Evolutionary conservation across 2,113 vertebrate species (phyloP).

Genomic region (Anoplopoma fimbria): DNA sequence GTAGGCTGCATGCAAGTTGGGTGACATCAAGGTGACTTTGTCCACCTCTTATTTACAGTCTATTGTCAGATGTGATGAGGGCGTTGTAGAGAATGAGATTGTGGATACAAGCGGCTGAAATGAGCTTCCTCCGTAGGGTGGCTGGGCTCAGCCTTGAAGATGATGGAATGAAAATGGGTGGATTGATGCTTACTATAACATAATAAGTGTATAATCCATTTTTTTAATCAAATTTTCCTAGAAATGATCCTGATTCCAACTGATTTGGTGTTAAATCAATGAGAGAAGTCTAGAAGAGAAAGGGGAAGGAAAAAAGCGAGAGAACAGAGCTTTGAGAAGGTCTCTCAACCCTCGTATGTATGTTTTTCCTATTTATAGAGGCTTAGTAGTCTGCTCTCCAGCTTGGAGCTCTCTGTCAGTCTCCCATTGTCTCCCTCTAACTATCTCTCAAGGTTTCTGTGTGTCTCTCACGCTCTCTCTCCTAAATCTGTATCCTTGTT

Average conservation of each 20-base stretch:
- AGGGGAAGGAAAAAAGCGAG: neutral
- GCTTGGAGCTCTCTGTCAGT: slow-evolving; percentile 29
- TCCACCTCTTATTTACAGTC: neutral
- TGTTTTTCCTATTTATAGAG: slow-evolving; percentile 57
- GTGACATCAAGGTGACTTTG: neutral
- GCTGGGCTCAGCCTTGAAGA: neutral
- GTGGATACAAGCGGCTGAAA: neutral
- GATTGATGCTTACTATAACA: neutral
- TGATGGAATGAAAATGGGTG: no score
- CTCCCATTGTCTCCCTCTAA: slow-evolving; percentile 44
- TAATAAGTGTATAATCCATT: neutral
- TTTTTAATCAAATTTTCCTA: neutral
- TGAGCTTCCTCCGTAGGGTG: neutral
- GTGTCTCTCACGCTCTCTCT: slow-evolving; percentile 47
- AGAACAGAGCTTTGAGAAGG: slow-evolving; percentile 5
- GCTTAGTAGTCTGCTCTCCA: slow-evolving; percentile 43
- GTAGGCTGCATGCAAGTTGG: no score
- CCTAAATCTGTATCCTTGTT: slow-evolving; percentile 59
- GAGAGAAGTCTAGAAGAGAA: slow-evolving; percentile 5
- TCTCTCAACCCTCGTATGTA: slow-evolving; percentile 30
- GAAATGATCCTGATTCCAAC: slow-evolving; percentile 3
- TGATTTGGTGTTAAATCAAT: slow-evolving; percentile 12
- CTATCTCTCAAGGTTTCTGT: slow-evolving; percentile 56
- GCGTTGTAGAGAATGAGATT: neutral
- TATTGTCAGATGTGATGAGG: neutral